Base-by-base conservation (phyloP, 2,888 invertebrate species). In the Scaptomyza tumidula region DNA sequence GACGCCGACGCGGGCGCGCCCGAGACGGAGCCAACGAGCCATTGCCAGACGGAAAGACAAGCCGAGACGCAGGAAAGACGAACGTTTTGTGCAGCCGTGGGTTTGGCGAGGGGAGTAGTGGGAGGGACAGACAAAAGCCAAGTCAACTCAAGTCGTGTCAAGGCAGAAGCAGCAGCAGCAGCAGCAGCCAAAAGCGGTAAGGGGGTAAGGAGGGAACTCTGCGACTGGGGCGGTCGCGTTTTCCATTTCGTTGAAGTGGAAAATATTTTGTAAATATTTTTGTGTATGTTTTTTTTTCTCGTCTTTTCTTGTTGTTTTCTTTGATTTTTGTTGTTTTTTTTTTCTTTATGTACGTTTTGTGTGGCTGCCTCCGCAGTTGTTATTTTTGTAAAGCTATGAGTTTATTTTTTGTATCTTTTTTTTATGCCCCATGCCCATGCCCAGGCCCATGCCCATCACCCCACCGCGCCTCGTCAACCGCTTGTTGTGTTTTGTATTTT, bases 191-290 rank as follows among this genome's bases (percentile, higher is more conserved):
- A 31, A 33, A 19, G 50, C n/a, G 46, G 24, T 19, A 16, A 7
- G 16, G 24, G 14, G n/a, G 43, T 6, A 19, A 41, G 31, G 31
- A 33, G 56, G 54, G 52, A 60, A 31, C 70, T 33, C 71, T 62
- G 82, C 80, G 66, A 71, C 86, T 83, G 86, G 84, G 86, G 79
- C 76, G 85, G 85, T 86, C 83, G 86, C 86, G 83, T 87, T 85
- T 88, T 86, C 83, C 87, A 88, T 86, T 80, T 86, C 88, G 87
- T 82, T 88, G 80, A 82, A 87, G 84, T 89, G 84, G 86, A 88
- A 90, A 89, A 89, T 87, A 85, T 89, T 89, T 89, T 86, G 89
- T 88, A 89, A 89, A 89, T 86, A 89, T 87, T 89, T 89, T 75
- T 60, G 64, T 76, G 71, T 77, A 70, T 78, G 73, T 74, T 68